Conservation (phyloP, 2,888 invertebrate species). For the Catocala sponsa region DNA sequence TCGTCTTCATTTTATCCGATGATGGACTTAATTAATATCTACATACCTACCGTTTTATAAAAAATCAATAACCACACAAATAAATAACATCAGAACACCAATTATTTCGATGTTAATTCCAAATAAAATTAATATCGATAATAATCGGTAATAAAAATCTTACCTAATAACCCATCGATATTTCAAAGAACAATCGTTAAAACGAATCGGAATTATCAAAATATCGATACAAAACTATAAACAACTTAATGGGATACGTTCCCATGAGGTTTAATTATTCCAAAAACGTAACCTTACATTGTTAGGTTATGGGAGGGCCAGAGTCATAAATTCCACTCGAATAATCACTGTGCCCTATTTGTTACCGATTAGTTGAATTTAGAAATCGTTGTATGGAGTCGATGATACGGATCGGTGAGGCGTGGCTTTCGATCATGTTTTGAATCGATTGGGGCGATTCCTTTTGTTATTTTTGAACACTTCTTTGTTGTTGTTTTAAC, state of each 20-base stretch:
- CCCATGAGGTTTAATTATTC: conserved; percentile 63
- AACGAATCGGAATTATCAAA: conserved; percentile 28
- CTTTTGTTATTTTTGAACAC: conserved; percentile 7
- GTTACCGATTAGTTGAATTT: conserved; percentile 57
- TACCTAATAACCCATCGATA: conserved; percentile 24
- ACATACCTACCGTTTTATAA: neutral
- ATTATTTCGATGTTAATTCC: conserved; percentile 20
- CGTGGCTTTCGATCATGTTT: conserved; percentile 32
- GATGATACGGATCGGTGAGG: conserved; percentile 40
- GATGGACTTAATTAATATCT: too few relatives aligned
- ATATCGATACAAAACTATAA: conserved; percentile 50
- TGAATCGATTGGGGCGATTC: conserved; percentile 15
- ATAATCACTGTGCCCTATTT: conserved; percentile 56
- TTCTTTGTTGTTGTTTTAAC: conserved; percentile 3
- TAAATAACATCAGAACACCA: neutral
- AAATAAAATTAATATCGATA: conserved; percentile 16
- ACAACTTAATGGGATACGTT: conserved; percentile 55
- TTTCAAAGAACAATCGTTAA: conserved; percentile 35
- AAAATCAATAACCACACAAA: neutral
- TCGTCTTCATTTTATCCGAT: neutral
- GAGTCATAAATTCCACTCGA: conserved; percentile 67
- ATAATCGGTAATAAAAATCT: conserved; percentile 27
- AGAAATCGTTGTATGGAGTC: conserved; percentile 53
- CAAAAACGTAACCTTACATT: conserved; percentile 53
- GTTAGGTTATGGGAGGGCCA: conserved; percentile 60